Evolutionary conservation across 2,888 invertebrate genomes (phyloP).

Genomic region (Lottia scabra): DNA sequence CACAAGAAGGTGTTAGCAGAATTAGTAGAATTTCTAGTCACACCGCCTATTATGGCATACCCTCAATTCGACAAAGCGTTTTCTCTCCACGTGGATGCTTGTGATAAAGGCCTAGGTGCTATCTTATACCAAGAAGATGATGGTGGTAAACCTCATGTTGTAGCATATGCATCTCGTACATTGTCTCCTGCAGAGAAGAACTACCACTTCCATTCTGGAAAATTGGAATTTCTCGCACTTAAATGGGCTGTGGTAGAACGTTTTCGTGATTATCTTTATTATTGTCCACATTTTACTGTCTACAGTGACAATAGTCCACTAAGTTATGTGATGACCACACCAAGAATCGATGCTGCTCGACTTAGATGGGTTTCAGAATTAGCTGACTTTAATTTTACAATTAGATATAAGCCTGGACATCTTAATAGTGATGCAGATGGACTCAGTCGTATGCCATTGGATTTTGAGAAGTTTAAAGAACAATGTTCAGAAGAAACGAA

Average conservation of each 20-base stretch:
- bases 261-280: slow-evolving; percentile 36
- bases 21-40: neutral
- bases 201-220: slow-evolving; percentile 37
- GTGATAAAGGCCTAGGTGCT: neutral
- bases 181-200: slow-evolving; percentile 38
- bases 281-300: slow-evolving; percentile 25
- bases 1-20: neutral
- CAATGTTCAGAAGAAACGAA: neutral
- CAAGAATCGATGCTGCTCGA: slow-evolving; percentile 28
- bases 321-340: slow-evolving; percentile 22
- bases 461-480: neutral
- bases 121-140: slow-evolving; percentile 41
- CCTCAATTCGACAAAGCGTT: slow-evolving; percentile 2
- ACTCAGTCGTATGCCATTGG: slow-evolving; percentile 3
- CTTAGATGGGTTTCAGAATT: slow-evolving; percentile 27
- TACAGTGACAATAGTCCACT: slow-evolving; percentile 32
- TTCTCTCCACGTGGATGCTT: slow-evolving; percentile 52
- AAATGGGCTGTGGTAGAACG: slow-evolving; percentile 34
- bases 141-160: slow-evolving; percentile 24
- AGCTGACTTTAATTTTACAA: slow-evolving; percentile 32
- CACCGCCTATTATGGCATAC: neutral
- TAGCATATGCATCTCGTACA: slow-evolving; percentile 40
- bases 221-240: slow-evolving; percentile 32
- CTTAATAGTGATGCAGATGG: slow-evolving; percentile 26
- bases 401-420: slow-evolving; percentile 28